phyloP scores from a whole-genome alignment of 2,113 vertebrate species.

The Cranoglanis bouderius region DNA sequence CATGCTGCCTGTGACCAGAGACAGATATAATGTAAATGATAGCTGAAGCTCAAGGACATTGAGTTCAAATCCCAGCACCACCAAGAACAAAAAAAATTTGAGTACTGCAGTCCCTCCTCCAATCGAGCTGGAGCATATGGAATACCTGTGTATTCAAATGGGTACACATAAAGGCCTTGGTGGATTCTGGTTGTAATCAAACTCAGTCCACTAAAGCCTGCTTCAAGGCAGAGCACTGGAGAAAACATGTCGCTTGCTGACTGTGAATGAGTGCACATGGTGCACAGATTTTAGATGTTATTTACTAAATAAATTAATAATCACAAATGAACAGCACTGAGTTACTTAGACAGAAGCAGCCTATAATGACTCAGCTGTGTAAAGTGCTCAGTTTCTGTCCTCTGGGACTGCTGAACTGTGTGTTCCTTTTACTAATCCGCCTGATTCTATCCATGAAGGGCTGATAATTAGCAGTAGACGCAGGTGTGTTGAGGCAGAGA shows the following conservation, averaged over 20 bases:
- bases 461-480: slow-evolving; percentile 8
- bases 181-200: no score
- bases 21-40: background rate
- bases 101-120: no score
- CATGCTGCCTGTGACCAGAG: background rate
- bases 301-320: background rate
- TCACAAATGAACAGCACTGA: background rate
- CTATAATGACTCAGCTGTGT: background rate
- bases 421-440: background rate
- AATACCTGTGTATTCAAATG: background rate
- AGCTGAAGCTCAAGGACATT: background rate
- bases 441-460: background rate
- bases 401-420: background rate
- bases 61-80: background rate
- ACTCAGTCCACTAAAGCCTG: no score
- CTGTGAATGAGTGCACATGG: no score
- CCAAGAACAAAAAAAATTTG: no score
- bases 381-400: slow-evolving; percentile 20
- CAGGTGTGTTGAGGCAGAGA: slow-evolving; percentile 22
- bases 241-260: no score
- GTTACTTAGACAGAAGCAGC: background rate
- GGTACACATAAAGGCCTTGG: background rate
- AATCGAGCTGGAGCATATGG: no score
- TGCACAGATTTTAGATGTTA: background rate
- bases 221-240: background rate